Conservation (phyloP, 1,140 invertebrate genomes). For the Drosophila ambigua region DNA sequence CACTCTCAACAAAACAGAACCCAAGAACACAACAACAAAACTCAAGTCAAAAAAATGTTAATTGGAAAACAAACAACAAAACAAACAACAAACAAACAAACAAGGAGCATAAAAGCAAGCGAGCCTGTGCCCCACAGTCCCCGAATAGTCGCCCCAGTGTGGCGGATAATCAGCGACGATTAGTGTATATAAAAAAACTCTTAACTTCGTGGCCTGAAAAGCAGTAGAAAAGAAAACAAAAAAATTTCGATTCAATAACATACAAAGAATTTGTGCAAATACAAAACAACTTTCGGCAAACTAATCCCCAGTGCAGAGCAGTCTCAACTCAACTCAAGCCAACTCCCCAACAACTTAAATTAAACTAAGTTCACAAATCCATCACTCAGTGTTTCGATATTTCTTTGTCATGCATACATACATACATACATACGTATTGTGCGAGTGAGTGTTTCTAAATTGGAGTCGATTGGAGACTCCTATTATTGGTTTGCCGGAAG, state of each 20-base stretch:
- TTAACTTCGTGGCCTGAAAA: constrained; percentile 21
- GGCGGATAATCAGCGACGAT: constrained; percentile 4
- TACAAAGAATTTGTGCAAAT: constrained; percentile 25
- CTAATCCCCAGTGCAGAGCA: constrained; percentile 10
- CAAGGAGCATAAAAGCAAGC: background rate
- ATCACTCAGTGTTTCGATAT: constrained; percentile 14
- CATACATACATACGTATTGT: background rate
- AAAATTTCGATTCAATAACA: background rate
- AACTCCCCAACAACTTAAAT: background rate
- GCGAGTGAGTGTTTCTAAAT: constrained; percentile 10
- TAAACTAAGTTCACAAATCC: constrained; percentile 1
- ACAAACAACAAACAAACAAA: constrained; percentile 12
- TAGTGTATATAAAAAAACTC: constrained; percentile 29
- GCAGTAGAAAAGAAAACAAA: constrained; percentile 4
- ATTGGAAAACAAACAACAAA: constrained; percentile 4
- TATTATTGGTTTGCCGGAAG: constrained; percentile 61
- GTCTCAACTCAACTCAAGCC: background rate
- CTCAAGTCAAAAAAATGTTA: background rate
- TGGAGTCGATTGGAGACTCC: background rate
- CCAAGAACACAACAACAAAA: constrained; percentile 4
- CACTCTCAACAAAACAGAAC: constrained; percentile 23
- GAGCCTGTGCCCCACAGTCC: background rate
- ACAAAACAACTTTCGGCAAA: constrained; percentile 46
- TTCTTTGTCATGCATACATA: constrained; percentile 2
- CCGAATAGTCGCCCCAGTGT: constrained; percentile 7